A percentile compares a stretch with the other conserved stretches of the same genome.
These are phyloP conservation scores for Girardinus metallicus DNA, from an alignment of 2,797 vertebrate species.

Conservation along the genomic window DNA sequence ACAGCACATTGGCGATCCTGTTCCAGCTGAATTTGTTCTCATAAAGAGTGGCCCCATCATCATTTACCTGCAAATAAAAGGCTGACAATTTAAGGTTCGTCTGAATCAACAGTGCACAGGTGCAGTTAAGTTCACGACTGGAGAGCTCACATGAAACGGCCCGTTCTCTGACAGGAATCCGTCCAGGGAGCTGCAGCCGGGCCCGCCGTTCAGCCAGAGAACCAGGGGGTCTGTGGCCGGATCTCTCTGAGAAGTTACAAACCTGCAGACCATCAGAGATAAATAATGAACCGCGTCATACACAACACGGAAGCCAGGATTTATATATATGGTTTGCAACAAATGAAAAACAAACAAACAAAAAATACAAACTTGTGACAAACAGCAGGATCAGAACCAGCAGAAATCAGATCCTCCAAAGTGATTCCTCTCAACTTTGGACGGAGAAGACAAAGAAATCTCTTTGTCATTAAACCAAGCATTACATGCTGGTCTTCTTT, in stretches of 20 bases:
- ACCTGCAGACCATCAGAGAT: slow-evolving; percentile 65
- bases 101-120: background rate
- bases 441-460: background rate
- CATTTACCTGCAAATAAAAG: slow-evolving; percentile 68
- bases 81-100: no score
- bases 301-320: background rate
- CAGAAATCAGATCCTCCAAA: background rate
- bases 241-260: slow-evolving; percentile 82
- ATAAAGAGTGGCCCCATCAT: slow-evolving; percentile 78
- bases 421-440: background rate
- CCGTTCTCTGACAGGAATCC: slow-evolving; percentile 84
- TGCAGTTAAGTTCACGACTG: background rate
- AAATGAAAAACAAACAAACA: background rate
- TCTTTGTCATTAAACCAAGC: background rate
- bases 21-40: slow-evolving; percentile 84
- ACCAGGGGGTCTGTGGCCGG: slow-evolving; percentile 80
- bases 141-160: slow-evolving; percentile 78
- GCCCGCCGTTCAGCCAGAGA: slow-evolving; percentile 85
- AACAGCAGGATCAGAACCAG: background rate
- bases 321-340: background rate
- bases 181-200: slow-evolving; percentile 84
- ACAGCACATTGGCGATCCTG: slow-evolving; percentile 80
- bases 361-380: no score
- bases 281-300: background rate
- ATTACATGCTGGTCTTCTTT: background rate